phyloP scores from a whole-genome alignment of 2,888 invertebrate genomes.

The Hofmannophila pseudospretella region DNA sequence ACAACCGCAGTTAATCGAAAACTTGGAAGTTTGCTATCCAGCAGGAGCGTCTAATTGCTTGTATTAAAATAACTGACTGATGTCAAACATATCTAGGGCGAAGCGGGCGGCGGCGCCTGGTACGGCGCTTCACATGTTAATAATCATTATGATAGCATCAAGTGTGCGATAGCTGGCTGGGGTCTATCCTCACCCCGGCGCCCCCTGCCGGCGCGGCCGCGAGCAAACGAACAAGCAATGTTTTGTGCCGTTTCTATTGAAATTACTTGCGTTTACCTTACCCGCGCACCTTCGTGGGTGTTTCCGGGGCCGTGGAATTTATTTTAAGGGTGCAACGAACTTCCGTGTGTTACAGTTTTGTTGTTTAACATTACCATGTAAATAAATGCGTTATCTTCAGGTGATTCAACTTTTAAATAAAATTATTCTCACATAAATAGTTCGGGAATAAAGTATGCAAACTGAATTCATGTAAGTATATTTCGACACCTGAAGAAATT shows the following conservation, averaged over 20 bases:
- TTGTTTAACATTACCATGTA: too few species aligned
- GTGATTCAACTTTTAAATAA: too few species aligned
- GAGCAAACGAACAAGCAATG: conserved; percentile 21
- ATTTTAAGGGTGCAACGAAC: conserved; percentile 27
- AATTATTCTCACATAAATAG: too few species aligned
- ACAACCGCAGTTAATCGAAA: conserved; percentile 74
- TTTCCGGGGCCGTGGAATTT: conserved; percentile 30
- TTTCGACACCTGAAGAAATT: too few species aligned
- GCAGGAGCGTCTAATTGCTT: conserved; percentile 68
- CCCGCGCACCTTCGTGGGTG: conserved; percentile 24
- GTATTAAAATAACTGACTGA: conserved; percentile 76
- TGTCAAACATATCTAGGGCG: conserved; percentile 75
- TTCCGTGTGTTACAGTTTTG: conserved; percentile 1
- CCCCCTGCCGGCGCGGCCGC: conserved; percentile 17
- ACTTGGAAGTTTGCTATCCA: conserved; percentile 57
- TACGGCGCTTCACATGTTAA: conserved; percentile 72
- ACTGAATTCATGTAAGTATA: too few species aligned
- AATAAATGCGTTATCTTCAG: neutral
- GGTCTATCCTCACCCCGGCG: conserved; percentile 32
- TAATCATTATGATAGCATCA: conserved; percentile 77
- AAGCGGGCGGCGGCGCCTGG: conserved; percentile 61
- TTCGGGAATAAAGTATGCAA: too few species aligned
- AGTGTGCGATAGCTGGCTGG: conserved; percentile 71
- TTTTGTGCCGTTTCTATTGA: conserved; percentile 22
- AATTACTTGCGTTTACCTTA: conserved; percentile 30